These are phyloP conservation scores for Seira musarum DNA, from an alignment of 2,888 invertebrate genomes.

Conservation along the genomic window DNA sequence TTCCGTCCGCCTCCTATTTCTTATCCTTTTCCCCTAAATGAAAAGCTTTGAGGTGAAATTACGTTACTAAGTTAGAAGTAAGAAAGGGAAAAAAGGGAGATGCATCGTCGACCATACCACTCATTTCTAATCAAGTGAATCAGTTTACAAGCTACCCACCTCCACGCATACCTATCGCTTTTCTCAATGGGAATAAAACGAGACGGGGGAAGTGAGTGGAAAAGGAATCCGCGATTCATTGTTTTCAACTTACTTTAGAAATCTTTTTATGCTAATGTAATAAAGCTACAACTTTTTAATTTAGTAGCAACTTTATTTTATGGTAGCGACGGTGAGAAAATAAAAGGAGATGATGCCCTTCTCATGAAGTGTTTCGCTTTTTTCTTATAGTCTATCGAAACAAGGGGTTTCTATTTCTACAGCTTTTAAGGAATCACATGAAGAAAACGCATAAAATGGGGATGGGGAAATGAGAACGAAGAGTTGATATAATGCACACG, in stretches of 20 bases:
- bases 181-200: background rate
- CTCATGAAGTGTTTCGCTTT: background rate
- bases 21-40: background rate
- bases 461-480: background rate
- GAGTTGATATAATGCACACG: slow-evolving; percentile 1
- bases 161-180: background rate
- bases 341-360: slow-evolving; percentile 16
- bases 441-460: slow-evolving; percentile 1
- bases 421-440: too few relatives aligned
- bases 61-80: slow-evolving; percentile 22
- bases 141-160: slow-evolving; percentile 35
- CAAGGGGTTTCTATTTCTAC: too few relatives aligned
- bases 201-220: background rate
- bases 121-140: slow-evolving; percentile 55
- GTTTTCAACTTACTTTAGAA: slow-evolving; percentile 58
- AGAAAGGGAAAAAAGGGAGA: slow-evolving; percentile 22
- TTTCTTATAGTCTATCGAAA: background rate
- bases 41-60: slow-evolving; percentile 28
- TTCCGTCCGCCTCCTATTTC: background rate
- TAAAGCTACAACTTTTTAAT: slow-evolving; percentile 64
- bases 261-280: slow-evolving; percentile 63
- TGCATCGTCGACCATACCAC: slow-evolving; percentile 19
- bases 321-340: slow-evolving; percentile 44
- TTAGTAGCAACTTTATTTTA: slow-evolving; percentile 60
- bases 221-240: slow-evolving; percentile 44